These are phyloP conservation scores for Anthophora plumipes DNA, from an alignment of 2,888 invertebrate genomes.

Conservation along the genomic window DNA sequence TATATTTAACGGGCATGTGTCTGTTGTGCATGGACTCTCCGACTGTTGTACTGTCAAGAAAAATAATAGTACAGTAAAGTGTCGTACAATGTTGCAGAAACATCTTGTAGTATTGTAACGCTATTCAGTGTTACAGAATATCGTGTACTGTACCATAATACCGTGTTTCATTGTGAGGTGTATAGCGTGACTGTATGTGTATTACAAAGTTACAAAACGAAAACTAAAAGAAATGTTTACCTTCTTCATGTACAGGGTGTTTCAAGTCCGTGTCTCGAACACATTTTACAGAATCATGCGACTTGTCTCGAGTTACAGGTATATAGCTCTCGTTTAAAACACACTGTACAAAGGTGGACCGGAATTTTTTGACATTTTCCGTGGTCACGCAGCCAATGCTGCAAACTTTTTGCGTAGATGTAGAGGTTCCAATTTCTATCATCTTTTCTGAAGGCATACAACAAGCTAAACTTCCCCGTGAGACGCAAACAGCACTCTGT, in stretches of 20 bases:
- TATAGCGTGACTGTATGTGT: not conserved
- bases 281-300: constrained; percentile 12
- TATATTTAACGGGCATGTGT: constrained; percentile 38
- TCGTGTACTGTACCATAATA: not conserved
- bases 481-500: constrained; percentile 35
- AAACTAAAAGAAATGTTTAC: constrained; percentile 15
- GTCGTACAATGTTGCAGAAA: not conserved
- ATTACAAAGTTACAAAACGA: not conserved
- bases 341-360: constrained; percentile 44
- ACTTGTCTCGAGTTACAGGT: constrained; percentile 28
- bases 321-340: constrained; percentile 50
- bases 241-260: not conserved
- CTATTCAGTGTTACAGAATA: not conserved
- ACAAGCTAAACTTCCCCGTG: constrained; percentile 16
- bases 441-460: not conserved
- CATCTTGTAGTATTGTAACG: not conserved
- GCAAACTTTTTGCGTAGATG: constrained; percentile 9
- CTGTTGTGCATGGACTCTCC: constrained; percentile 10
- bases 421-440: constrained; percentile 24
- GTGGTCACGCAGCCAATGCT: constrained; percentile 11
- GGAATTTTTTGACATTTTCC: not conserved
- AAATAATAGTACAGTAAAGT: constrained; percentile 2
- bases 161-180: not conserved
- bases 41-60: constrained; percentile 15
- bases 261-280: not conserved